Evolutionary conservation across 2,113 vertebrate species (phyloP).

Genomic region (Plestiodon gilberti): DNA sequence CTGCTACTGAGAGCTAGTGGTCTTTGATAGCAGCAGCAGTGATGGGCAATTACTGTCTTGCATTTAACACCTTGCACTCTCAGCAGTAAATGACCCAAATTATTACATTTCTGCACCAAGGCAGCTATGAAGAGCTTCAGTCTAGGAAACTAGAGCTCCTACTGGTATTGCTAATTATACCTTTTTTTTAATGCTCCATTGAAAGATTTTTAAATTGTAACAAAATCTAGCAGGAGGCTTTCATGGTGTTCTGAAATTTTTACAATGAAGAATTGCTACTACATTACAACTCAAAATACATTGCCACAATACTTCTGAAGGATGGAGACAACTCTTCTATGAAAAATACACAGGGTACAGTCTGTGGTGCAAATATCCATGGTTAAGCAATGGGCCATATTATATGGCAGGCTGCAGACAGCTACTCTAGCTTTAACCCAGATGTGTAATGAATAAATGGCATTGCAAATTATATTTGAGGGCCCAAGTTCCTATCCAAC

Average conservation of each 20-base stretch:
- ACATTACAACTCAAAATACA: neutral
- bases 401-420: neutral
- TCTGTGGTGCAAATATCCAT: neutral
- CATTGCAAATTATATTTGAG: neutral
- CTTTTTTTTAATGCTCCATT: neutral
- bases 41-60: neutral
- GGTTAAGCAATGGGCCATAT: neutral
- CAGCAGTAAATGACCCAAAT: neutral
- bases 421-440: neutral
- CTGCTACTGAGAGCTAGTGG: neutral
- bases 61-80: neutral
- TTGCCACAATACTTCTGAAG: neutral
- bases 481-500: too few relatives aligned
- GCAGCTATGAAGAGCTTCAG: neutral
- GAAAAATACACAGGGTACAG: neutral
- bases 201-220: neutral
- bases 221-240: neutral
- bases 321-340: neutral
- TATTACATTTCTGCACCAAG: neutral
- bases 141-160: neutral
- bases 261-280: neutral
- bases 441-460: neutral
- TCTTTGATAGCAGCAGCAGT: neutral
- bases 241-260: neutral
- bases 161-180: neutral